Base-by-base conservation (phyloP, 2,888 invertebrate species). In the Caenorhabditis angaria region DNA sequence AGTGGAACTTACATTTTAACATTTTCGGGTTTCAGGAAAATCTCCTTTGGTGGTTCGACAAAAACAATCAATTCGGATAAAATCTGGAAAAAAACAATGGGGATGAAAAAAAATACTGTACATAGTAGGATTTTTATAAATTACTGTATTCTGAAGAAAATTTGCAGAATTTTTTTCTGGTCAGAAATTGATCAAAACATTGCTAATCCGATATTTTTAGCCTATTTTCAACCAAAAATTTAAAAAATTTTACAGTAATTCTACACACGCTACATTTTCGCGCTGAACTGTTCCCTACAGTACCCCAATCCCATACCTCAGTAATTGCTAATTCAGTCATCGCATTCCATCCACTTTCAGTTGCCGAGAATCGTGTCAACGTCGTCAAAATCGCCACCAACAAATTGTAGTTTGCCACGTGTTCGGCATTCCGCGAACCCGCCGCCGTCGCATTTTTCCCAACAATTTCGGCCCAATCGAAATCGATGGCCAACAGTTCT, bases 21-120 rank as follows among this genome's bases (percentile, higher is more conserved):
- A 56, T 66, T 65, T 12, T 68, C 66, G 27, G 81, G 81, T 50
- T 81, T 68, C 62, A 81, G 55, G 64, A 81, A 81, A 12, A 81
- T 58, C 47, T 81, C 75, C 28, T 76, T 76, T 10, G 81, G 81
- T 14, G 81, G 72, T 12, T 71, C 61, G 4, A 57, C 57, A 48
- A 79, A 62, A 8, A 61, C 63, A 3, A 65, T 28, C 63, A 81
- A 61, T 50, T 74, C 70, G 22, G 76, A 53, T 20, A 81, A 54
- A 48, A 76, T 61, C 66, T 66, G 32, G 1, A 66, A 47, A 2
- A n/a, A n/a, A n/a, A n/a, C n/a, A n/a, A n/a, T n/a, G n/a, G n/a
- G n/a, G n/a, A n/a, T n/a, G n/a, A n/a, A n/a, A n/a, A n/a, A n/a
- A n/a, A n/a, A n/a, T n/a, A n/a, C n/a, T n/a, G n/a, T n/a, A n/a